These are phyloP conservation scores for Nibea coibor DNA, from an alignment of 2,113 vertebrate genomes.

Conservation along the genomic window DNA sequence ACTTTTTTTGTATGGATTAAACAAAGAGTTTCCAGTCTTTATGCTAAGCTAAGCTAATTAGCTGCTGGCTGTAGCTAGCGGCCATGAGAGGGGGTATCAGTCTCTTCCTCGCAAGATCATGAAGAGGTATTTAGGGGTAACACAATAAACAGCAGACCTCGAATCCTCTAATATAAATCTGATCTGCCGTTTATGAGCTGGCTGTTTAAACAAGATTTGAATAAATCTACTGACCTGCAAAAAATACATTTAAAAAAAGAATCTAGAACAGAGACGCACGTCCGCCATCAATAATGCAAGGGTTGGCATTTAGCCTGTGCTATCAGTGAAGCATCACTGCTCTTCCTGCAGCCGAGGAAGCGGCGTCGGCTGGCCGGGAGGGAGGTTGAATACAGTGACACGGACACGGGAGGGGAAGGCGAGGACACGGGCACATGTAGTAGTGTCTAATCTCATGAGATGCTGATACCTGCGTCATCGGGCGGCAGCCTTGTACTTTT, in stretches of 20 bases:
- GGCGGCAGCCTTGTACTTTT: background rate
- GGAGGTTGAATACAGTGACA: background rate
- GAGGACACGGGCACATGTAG: slow-evolving; percentile 20
- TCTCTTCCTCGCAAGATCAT: background rate
- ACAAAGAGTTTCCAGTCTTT: background rate
- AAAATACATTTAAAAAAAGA: background rate
- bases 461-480: slow-evolving; percentile 19
- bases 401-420: background rate
- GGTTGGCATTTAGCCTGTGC: slow-evolving; percentile 70
- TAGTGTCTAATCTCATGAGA: background rate
- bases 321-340: slow-evolving; percentile 68
- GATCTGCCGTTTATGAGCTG: background rate
- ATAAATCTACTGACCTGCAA: slow-evolving; percentile 15
- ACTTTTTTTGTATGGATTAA: background rate
- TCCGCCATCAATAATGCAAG: slow-evolving; percentile 76
- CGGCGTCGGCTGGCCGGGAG: background rate
- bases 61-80: background rate
- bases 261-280: slow-evolving; percentile 22
- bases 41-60: background rate
- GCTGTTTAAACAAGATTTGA: background rate
- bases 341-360: slow-evolving; percentile 42
- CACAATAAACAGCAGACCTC: background rate
- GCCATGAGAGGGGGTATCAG: too few species aligned
- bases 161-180: background rate
- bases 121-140: background rate